Conservation (phyloP, 2,113 vertebrate species). For the Muntiacus reevesi region DNA sequence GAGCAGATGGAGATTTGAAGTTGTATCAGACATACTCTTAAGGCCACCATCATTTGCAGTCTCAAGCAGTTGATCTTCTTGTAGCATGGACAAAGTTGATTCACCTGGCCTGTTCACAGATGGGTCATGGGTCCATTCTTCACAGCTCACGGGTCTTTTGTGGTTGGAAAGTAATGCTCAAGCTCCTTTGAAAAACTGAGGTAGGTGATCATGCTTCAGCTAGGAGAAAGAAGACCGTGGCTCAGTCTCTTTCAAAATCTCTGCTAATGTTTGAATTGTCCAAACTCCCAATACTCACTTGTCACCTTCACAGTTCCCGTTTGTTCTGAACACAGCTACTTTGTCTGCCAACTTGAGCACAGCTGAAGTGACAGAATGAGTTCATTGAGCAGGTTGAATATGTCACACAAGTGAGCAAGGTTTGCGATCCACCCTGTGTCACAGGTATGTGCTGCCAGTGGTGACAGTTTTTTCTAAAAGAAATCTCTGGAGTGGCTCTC, state of each 20-base stretch:
- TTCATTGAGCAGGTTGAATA: neutral
- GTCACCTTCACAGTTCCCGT: neutral
- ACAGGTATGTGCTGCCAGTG: neutral
- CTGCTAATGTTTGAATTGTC: neutral
- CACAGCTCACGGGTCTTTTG: neutral
- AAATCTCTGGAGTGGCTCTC: neutral
- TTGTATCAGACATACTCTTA: neutral
- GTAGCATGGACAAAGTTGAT: neutral
- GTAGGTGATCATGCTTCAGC: neutral
- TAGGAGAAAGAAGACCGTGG: neutral
- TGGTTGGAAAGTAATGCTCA: neutral
- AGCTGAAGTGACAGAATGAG: neutral
- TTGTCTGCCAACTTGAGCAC: neutral
- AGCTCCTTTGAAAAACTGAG: neutral
- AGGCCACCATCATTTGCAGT: neutral
- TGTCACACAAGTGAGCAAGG: neutral
- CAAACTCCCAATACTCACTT: neutral
- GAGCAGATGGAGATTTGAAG: neutral
- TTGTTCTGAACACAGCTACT: neutral
- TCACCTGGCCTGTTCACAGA: neutral
- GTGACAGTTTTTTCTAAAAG: neutral
- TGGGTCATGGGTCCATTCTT: neutral
- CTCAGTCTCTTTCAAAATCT: neutral
- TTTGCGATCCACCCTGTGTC: neutral
- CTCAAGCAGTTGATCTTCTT: neutral